Conservation (phyloP, 30 jellyfish, hydroid and myxozoan genomes). For the Calvadosia cruxmelitensis region DNA sequence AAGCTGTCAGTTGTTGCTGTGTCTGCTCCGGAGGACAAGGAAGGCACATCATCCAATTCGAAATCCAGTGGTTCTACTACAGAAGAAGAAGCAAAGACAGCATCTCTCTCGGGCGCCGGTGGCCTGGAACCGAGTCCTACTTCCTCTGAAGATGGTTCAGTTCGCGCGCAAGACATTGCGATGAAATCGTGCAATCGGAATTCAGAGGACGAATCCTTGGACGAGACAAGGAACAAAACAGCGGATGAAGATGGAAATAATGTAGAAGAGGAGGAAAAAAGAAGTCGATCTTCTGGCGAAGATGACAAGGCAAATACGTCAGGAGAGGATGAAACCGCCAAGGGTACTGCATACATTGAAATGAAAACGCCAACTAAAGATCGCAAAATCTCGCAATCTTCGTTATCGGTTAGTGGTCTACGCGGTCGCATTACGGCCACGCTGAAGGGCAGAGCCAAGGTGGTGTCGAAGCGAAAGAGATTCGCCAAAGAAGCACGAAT, state of each 20-base stretch:
- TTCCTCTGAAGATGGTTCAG: too few species aligned
- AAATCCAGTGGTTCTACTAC: too few species aligned
- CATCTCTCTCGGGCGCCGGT: neutral
- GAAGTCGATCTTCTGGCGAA: neutral
- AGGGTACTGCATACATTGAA: too few species aligned
- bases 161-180: neutral
- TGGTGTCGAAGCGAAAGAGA: constrained; percentile 1
- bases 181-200: too few species aligned
- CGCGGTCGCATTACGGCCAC: neutral
- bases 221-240: too few species aligned
- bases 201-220: neutral
- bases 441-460: constrained; percentile 2
- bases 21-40: neutral
- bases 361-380: neutral
- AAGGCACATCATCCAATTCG: neutral
- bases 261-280: too few species aligned
- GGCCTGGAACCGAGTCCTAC: neutral
- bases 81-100: neutral
- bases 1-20: neutral
- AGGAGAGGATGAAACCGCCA: too few species aligned
- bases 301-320: neutral
- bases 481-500: constrained; percentile 53
- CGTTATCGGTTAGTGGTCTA: neutral
- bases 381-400: neutral
- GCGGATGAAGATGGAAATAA: too few species aligned